Evolutionary conservation across 2,797 vertebrate species (phyloP), one percentile per base, ranked within the genome.

Genomic region (Cetoscarus ocellatus): DNA sequence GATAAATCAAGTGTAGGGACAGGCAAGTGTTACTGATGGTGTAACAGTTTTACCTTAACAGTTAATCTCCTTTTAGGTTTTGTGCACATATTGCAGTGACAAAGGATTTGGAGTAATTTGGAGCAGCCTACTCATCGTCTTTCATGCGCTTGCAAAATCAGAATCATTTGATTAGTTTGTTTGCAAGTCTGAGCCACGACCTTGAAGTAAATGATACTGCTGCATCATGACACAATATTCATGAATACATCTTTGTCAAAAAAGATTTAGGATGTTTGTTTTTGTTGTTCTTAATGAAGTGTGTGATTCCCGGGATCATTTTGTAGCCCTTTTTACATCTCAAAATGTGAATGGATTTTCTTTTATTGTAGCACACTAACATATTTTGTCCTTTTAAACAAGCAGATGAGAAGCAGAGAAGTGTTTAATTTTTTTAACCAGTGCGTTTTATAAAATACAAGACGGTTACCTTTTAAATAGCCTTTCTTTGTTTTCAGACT

Each of bases 31-130:
- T 64, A 69, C 60, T 74, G 70, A 56, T 58, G 57, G 71, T 54
- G 67, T 80, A 79, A 62, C 48, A 50, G 67, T 61, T 19, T 47
- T 67, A 79, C 60, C 60, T 73, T 66, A 73, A 58, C 67, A 60
- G 43, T 61, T 83, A 66, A 86, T 81, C 49, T 68, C 7, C 36
- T 69, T 58, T 78, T 61, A 55, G 68, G 64, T 62, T 67, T 70
- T 7, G 4, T 70, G 52, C 59, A 47, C 63, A 64, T 57, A 61
- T 67, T 67, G 53, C 56, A 55, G 44, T 45, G 13, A 44, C 68
- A 47, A 11, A 40, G 18, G 42, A 61, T 56, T 68, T 69, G 63
- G 42, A 55, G 53, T 27, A 72, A 77, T 80, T 52, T 63, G 50
- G 75, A 84, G 67, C 73, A 71, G 59, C 63, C 71, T 71, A 62